Percentiles rank a stretch among this genome's conserved stretches.
Evolutionary conservation across 2,888 invertebrate genomes (phyloP).

Genomic region (Rhogogaster chlorosoma): DNA sequence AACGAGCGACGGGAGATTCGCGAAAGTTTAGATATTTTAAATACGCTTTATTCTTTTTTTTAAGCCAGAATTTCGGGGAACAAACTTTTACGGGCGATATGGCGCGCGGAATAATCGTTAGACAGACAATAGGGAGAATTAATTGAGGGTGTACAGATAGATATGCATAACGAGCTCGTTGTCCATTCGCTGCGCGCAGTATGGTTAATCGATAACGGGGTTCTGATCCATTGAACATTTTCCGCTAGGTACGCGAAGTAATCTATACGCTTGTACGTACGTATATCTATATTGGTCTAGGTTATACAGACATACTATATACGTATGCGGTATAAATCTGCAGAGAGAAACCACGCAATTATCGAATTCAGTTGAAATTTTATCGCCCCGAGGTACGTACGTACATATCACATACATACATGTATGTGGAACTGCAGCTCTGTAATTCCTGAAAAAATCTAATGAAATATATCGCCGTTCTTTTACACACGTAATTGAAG

Average conservation of each 20-base stretch:
- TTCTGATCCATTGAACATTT: slow-evolving; percentile 28
- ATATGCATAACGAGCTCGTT: slow-evolving; percentile 21
- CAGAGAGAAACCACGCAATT: neutral
- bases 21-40: neutral
- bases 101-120: neutral
- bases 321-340: neutral
- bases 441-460: neutral
- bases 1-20: neutral
- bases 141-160: neutral
- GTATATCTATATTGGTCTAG: neutral
- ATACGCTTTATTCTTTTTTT: neutral
- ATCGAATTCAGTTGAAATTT: slow-evolving; percentile 11
- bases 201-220: slow-evolving; percentile 11
- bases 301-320: neutral
- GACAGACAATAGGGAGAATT: neutral
- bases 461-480: neutral
- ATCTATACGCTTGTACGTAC: neutral
- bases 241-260: neutral
- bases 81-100: neutral
- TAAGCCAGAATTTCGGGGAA: neutral
- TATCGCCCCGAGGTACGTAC: neutral
- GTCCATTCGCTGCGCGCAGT: neutral
- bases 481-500: neutral
- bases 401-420: neutral
- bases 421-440: neutral